Conservation (phyloP, 2,113 vertebrate genomes). For the Cygnus buccinator region DNA sequence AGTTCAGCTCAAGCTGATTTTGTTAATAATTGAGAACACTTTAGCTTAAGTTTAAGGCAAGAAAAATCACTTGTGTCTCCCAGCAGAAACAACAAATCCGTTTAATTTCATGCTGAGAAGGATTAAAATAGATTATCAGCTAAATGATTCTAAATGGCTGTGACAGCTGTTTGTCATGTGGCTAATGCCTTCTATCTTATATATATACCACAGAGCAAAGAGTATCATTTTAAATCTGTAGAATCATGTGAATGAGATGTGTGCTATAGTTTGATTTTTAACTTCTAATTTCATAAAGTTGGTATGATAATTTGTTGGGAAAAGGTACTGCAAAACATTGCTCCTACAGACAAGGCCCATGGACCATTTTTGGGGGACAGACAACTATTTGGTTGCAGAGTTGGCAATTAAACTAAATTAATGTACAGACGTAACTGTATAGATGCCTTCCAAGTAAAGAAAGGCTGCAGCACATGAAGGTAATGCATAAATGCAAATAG, state of each 20-base stretch:
- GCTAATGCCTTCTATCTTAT: not conserved
- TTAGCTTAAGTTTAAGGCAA: constrained; percentile 22
- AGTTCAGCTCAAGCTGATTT: constrained; percentile 2
- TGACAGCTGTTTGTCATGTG: not conserved
- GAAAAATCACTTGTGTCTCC: constrained; percentile 32
- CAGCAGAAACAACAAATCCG: constrained; percentile 44
- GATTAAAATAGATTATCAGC: constrained; percentile 53
- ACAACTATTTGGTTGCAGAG: not conserved
- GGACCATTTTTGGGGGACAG: not conserved
- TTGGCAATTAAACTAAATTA: not conserved
- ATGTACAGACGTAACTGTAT: not conserved
- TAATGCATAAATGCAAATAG: not conserved
- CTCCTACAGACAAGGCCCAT: not conserved
- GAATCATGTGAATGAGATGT: not conserved
- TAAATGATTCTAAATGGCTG: constrained; percentile 33
- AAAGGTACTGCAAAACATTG: not conserved
- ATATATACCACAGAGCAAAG: not conserved
- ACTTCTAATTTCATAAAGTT: not conserved
- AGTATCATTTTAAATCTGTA: not conserved
- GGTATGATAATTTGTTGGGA: not conserved
- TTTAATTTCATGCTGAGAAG: constrained; percentile 44
- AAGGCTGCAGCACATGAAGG: not conserved
- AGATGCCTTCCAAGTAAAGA: not conserved
- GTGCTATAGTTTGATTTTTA: not conserved
- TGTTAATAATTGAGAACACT: constrained; percentile 44